Evolutionary conservation across 2,888 invertebrate genomes (phyloP).

Genomic region (Horisme vitalbata): DNA sequence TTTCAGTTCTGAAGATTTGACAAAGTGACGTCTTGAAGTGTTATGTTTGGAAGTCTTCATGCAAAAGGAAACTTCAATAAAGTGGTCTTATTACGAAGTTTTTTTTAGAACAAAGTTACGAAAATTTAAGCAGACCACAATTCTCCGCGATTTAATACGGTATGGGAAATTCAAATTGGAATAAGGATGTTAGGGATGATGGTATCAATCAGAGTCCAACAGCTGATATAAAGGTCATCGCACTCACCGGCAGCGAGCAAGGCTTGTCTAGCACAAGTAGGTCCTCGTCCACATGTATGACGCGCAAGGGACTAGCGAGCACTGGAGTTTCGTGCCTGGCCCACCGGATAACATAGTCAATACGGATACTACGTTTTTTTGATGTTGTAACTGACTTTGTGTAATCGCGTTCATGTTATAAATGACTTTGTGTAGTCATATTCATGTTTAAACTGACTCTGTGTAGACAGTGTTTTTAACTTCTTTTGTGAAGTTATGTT

Average conservation of each 20-base stretch:
- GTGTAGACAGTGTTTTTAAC: not conserved
- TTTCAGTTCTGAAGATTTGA: constrained; percentile 1
- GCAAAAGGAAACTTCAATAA: too few relatives aligned
- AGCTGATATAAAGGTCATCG: constrained; percentile 40
- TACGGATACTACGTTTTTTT: constrained; percentile 40
- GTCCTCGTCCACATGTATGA: constrained; percentile 92
- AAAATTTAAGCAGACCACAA: too few relatives aligned
- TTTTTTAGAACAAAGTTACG: too few relatives aligned
- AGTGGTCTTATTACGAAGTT: too few relatives aligned
- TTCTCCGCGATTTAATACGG: too few relatives aligned
- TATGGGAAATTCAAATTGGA: not conserved
- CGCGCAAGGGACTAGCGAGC: constrained; percentile 89
- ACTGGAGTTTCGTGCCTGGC: constrained; percentile 94
- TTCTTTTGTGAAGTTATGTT: too few relatives aligned
- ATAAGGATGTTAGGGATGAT: not conserved
- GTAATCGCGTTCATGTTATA: constrained; percentile 39
- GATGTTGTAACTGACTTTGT: constrained; percentile 49
- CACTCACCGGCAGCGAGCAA: constrained; percentile 93
- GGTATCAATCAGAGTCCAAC: constrained; percentile 24
- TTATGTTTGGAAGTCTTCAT: too few relatives aligned
- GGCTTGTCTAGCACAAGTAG: constrained; percentile 95
- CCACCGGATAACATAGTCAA: constrained; percentile 63
- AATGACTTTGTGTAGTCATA: constrained; percentile 34
- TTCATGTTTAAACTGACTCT: constrained; percentile 3
- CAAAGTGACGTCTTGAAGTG: too few relatives aligned